These are phyloP conservation scores for Dryobotodes eremita DNA, from an alignment of 2,888 invertebrate genomes.

Conservation along the genomic window DNA sequence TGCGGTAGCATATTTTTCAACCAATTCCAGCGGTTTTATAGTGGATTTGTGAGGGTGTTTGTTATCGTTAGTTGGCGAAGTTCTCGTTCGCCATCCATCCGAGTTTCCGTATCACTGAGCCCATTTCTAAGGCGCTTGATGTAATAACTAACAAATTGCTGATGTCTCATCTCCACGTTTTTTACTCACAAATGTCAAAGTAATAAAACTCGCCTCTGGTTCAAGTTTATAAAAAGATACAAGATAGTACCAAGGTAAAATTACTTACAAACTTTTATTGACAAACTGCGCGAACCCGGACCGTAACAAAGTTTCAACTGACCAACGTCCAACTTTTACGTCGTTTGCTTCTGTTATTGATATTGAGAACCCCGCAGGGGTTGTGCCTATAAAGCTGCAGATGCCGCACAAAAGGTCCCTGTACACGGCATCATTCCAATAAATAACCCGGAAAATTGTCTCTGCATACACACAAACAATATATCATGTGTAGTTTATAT, in stretches of 20 bases:
- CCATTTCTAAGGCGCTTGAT: conserved; percentile 23
- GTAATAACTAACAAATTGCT: conserved; percentile 64
- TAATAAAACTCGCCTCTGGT: conserved; percentile 74
- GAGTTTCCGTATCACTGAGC: conserved; percentile 52
- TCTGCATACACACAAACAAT: conserved; percentile 77
- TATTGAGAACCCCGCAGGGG: conserved; percentile 74
- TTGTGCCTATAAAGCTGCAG: conserved; percentile 77
- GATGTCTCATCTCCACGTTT: conserved; percentile 57
- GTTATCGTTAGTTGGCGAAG: conserved; percentile 83
- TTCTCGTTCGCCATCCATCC: conserved; percentile 66
- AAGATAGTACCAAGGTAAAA: conserved; percentile 82
- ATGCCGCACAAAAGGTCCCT: conserved; percentile 78
- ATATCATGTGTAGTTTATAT: conserved; percentile 82
- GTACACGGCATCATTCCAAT: conserved; percentile 78
- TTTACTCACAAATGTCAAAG: conserved; percentile 69
- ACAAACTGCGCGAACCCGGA: conserved; percentile 79
- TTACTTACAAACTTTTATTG: conserved; percentile 87
- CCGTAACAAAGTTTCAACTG: conserved; percentile 83
- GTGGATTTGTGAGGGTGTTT: conserved; percentile 82
- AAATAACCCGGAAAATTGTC: conserved; percentile 83
- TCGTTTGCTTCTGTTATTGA: conserved; percentile 84
- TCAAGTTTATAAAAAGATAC: conserved; percentile 82
- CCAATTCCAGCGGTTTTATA: conserved; percentile 81
- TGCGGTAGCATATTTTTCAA: conserved; percentile 87
- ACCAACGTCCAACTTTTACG: conserved; percentile 82